Base-by-base conservation (phyloP, 53 echinoderm and acorn worm genomes). In the Holothuria leucospilota region DNA sequence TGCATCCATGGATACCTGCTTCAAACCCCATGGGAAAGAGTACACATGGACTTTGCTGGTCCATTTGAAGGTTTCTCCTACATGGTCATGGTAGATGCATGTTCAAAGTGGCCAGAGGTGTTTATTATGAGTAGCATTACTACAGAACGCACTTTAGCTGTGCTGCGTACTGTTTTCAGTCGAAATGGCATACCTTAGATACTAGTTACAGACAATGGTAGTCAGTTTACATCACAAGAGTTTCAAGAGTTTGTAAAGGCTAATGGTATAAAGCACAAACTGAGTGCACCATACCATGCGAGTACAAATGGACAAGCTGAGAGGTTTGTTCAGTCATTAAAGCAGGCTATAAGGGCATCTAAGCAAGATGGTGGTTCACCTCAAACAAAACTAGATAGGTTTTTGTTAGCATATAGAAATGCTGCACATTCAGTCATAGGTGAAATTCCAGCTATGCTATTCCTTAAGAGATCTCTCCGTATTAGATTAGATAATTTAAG, bases 81-180 rank as follows among this genome's bases (percentile, higher is more conserved):
- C n/a, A n/a, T n/a, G n/a, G n/a, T n/a, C n/a, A n/a, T n/a, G n/a
- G n/a, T n/a, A n/a, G n/a, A n/a, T n/a, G n/a, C n/a, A n/a, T n/a
- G n/a, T n/a, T n/a, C n/a, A n/a, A n/a, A n/a, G n/a, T n/a, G n/a
- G n/a, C n/a, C n/a, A n/a, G n/a, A n/a, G n/a, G n/a, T n/a, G n/a
- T n/a, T n/a, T n/a, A n/a, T n/a, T n/a, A n/a, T n/a, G n/a, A n/a
- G n/a, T n/a, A n/a, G n/a, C n/a, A n/a, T n/a, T n/a, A n/a, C n/a
- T n/a, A n/a, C n/a, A n/a, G n/a, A n/a, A n/a, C n/a, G n/a, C 39
- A 90, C 90, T 29, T 68, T 78, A 67, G 85, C 63, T 28, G 85
- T 64, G 24, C 65, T 90, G 25, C 56, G 85, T 63, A 69, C 75
- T 20, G 39, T 78, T 15, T 89, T 88, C 46, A 52, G 60, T 75